Evolutionary conservation across 2,888 invertebrate species (phyloP).

Genomic region (Lithophane socia): DNA sequence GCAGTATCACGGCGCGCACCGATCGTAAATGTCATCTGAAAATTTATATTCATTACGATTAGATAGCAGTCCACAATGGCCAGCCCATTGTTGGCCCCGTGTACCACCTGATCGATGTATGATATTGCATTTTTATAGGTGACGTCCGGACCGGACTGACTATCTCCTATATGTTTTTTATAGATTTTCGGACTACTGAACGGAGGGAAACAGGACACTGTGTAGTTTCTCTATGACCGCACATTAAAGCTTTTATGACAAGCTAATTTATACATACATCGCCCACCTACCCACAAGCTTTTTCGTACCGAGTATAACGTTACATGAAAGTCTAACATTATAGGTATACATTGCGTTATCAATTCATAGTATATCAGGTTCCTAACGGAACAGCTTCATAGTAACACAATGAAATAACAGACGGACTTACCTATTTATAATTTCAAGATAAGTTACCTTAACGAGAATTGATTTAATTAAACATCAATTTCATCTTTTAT

Average conservation of each 20-base stretch:
- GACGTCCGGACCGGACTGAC: slow-evolving; percentile 73
- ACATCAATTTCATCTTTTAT: background rate
- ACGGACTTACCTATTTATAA: slow-evolving; percentile 9
- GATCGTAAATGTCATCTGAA: slow-evolving; percentile 90
- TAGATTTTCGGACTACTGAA: slow-evolving; percentile 75
- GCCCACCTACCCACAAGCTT: slow-evolving; percentile 79
- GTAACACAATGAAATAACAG: slow-evolving; percentile 68
- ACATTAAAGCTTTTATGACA: slow-evolving; percentile 82
- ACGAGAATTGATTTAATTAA: background rate
- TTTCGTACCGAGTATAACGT: slow-evolving; percentile 76
- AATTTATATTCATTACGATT: slow-evolving; percentile 91
- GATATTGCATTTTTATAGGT: slow-evolving; percentile 87
- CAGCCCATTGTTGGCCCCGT: slow-evolving; percentile 84
- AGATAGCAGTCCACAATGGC: slow-evolving; percentile 88
- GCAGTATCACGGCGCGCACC: slow-evolving; percentile 86
- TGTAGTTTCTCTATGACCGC: slow-evolving; percentile 76
- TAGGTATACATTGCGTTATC: slow-evolving; percentile 61
- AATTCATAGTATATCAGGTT: slow-evolving; percentile 62
- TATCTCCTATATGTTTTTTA: slow-evolving; percentile 67
- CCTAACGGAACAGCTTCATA: slow-evolving; percentile 67
- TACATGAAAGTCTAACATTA: slow-evolving; percentile 74
- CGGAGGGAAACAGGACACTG: slow-evolving; percentile 75
- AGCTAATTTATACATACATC: slow-evolving; percentile 83
- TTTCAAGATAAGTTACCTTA: background rate
- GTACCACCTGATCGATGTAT: slow-evolving; percentile 87